Evolutionary conservation across 2,797 vertebrate genomes (phyloP).

Genomic region (Rachycentron canadum): DNA sequence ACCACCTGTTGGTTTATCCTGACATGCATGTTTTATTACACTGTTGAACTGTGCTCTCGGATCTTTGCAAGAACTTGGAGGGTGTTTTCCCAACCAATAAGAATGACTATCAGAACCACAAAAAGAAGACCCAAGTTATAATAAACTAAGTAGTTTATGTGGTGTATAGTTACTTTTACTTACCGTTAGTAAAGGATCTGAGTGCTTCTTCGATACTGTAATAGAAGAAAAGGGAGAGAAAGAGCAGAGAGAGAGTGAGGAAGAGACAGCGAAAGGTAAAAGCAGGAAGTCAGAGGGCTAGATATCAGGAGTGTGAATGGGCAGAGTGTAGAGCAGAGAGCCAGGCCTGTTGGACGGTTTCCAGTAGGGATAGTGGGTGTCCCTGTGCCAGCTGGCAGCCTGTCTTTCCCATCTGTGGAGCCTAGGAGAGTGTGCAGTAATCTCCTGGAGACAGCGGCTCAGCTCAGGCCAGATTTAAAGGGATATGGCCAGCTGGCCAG

Average conservation of each 20-base stretch:
- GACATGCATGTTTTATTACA: not conserved
- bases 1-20: not conserved
- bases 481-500: conserved; percentile 83
- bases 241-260: conserved; percentile 8
- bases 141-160: not conserved
- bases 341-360: conserved; percentile 77
- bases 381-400: conserved; percentile 87
- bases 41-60: too few species aligned
- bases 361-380: conserved; percentile 84
- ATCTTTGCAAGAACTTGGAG: not conserved
- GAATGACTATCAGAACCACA: not conserved
- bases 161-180: not conserved
- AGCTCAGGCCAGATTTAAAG: conserved; percentile 84
- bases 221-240: not conserved
- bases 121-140: not conserved
- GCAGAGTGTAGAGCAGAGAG: conserved; percentile 70
- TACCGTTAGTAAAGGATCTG: not conserved
- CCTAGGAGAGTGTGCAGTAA: conserved; percentile 84
- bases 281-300: conserved; percentile 48
- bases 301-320: conserved; percentile 74
- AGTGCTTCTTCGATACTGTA: not conserved
- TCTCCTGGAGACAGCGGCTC: conserved; percentile 82
- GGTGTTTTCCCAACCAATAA: not conserved
- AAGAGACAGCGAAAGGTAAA: conserved; percentile 30
- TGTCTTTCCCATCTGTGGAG: conserved; percentile 87